phyloP scores from a whole-genome alignment of 2,888 invertebrate genomes.

The Rugalucina vietnamica region DNA sequence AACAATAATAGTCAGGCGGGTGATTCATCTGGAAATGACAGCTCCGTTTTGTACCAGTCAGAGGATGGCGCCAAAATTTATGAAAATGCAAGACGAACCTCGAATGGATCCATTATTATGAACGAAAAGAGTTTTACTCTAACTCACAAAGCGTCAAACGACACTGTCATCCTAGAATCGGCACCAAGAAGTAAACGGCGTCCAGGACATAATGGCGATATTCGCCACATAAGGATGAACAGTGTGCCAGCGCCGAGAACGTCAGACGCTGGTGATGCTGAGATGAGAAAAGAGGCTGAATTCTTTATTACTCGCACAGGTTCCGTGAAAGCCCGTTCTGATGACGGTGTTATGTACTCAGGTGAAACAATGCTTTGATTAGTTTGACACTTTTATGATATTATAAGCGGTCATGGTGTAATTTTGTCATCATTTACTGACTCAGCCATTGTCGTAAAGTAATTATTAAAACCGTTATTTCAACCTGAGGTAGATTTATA shows the following conservation, averaged over 20 bases:
- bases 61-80: constrained; percentile 62
- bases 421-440: neutral
- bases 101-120: constrained; percentile 63
- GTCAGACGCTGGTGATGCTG: constrained; percentile 64
- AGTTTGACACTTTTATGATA: neutral
- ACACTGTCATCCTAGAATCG: constrained; percentile 40
- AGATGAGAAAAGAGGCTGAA: constrained; percentile 62
- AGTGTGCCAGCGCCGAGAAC: constrained; percentile 34
- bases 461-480: no score
- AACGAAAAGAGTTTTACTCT: constrained; percentile 55
- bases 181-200: constrained; percentile 46
- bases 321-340: constrained; percentile 73
- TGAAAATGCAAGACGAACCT: constrained; percentile 60
- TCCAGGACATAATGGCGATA: constrained; percentile 53
- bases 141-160: constrained; percentile 64
- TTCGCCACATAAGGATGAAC: constrained; percentile 58
- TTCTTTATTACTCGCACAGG: constrained; percentile 61
- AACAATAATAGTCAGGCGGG: constrained; percentile 31
- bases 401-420: neutral
- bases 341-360: constrained; percentile 76
- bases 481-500: no score
- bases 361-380: constrained; percentile 71
- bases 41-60: constrained; percentile 52
- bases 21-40: constrained; percentile 32
- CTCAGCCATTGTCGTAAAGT: no score